Evolutionary conservation across 2,888 invertebrate genomes (phyloP).

Genomic region (Villa cingulata): DNA sequence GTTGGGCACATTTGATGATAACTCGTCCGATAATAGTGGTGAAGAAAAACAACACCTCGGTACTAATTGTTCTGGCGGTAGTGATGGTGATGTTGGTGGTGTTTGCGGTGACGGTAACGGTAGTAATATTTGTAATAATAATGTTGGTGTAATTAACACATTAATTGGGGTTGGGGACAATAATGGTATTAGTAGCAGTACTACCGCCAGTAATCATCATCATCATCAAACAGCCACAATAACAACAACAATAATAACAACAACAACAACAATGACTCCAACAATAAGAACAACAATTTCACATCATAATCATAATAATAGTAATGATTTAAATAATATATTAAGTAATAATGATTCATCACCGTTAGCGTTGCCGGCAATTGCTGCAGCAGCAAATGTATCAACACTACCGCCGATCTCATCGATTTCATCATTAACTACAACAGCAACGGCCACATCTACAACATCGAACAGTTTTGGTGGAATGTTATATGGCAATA

Average conservation of each 20-base stretch:
- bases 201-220: neutral
- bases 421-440: neutral
- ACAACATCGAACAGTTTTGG: neutral
- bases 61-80: neutral
- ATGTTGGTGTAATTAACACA: constrained; percentile 8
- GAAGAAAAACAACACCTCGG: constrained; percentile 18
- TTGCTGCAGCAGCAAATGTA: constrained; percentile 1
- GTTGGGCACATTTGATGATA: constrained; percentile 30
- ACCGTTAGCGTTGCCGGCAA: constrained; percentile 7
- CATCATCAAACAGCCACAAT: neutral
- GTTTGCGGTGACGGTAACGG: neutral
- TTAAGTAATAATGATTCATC: neutral
- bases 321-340: constrained; percentile 1
- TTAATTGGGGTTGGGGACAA: constrained; percentile 4
- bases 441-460: neutral
- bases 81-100: neutral
- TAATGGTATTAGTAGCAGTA: neutral
- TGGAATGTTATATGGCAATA: neutral
- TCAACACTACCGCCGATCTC: too few relatives aligned
- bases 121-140: neutral
- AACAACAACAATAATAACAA: neutral
- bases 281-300: constrained; percentile 3
- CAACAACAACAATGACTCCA: constrained; percentile 3
- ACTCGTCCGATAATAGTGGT: constrained; percentile 23
- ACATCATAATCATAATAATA: neutral